Conservation (phyloP, 2,113 vertebrate genomes). For the Heterochromis multidens region DNA sequence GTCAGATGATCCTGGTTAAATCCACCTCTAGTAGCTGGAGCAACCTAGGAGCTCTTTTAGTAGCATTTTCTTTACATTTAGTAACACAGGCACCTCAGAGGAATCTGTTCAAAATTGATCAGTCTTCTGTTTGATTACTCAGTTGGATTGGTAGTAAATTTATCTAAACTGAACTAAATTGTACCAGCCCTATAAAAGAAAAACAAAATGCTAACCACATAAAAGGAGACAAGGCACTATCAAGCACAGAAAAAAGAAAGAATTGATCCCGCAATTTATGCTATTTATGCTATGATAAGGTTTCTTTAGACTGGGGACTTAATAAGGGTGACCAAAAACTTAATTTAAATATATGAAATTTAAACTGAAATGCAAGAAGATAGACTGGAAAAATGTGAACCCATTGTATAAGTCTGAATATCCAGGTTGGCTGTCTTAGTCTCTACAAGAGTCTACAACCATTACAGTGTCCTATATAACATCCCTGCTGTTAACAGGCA, state of each 20-base stretch:
- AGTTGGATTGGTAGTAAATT: neutral
- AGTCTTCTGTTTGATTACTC: neutral
- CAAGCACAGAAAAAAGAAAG: neutral
- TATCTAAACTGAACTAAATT: neutral
- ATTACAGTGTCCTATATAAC: no score
- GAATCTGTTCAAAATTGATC: neutral
- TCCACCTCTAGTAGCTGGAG: neutral
- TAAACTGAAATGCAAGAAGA: no score
- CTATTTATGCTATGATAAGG: no score
- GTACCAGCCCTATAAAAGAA: no score
- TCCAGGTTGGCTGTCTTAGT: no score
- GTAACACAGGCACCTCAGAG: neutral
- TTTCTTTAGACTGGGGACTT: no score
- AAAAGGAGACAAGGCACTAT: neutral
- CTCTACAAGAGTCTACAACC: no score
- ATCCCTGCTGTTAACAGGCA: no score
- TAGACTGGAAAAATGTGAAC: no score
- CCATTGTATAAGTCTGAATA: no score
- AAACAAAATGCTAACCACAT: neutral
- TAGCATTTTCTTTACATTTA: neutral
- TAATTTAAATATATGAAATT: no score
- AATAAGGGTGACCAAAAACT: no score
- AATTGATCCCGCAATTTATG: neutral
- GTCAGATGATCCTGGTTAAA: neutral
- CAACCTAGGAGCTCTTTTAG: neutral